Evolutionary conservation across 2,797 vertebrate genomes (phyloP), one percentile per base, ranked within the genome.

Genomic region (Telmatherina bonti): DNA sequence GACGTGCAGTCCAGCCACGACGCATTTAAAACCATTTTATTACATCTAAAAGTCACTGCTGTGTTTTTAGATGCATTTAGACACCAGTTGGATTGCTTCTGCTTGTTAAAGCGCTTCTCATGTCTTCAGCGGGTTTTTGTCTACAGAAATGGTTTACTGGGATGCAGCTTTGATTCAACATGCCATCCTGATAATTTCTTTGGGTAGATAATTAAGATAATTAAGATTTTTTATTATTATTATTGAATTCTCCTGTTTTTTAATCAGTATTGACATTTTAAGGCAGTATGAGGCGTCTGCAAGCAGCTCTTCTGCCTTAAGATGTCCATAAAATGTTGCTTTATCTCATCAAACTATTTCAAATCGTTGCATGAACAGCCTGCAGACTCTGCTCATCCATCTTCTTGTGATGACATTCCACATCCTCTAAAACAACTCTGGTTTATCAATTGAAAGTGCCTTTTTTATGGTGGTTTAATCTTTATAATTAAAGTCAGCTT

Each of bases 1-100:
- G 59, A 76, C 5, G 60, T 8, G 18, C 24, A 63, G 71, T 63
- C 76, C 62, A 11, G 49, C 11, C 36, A 56, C 49, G 64, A 76
- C 49, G 43, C 13, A 3, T 52, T 66, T 8, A 43, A 38, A 54
- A 33, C 9, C 2, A 35, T 54, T 74, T 33, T 49, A 62, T 26
- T 24, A 0, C n/a, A 22, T 41, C 58, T 30, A n/a, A 54, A 73
- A 47, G 13, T 63, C 58, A 24, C 30, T 30, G 41, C 47, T 13
- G 30, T 15, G 30, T 1, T 49, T 29, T 62, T 54, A 15, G 49
- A 30, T 10, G 24, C 30, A 56, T 62, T 15, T 41, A 16, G 1
- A 7, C 53, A 55, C 27, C n/a, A 16, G 52, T 22, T 2, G 54
- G 16, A 4, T 47, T 26, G 16, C 0, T 16, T 60, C 41, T 26